Evolutionary conservation across 2,797 vertebrate genomes (phyloP).

Genomic region (Octomys mimax): DNA sequence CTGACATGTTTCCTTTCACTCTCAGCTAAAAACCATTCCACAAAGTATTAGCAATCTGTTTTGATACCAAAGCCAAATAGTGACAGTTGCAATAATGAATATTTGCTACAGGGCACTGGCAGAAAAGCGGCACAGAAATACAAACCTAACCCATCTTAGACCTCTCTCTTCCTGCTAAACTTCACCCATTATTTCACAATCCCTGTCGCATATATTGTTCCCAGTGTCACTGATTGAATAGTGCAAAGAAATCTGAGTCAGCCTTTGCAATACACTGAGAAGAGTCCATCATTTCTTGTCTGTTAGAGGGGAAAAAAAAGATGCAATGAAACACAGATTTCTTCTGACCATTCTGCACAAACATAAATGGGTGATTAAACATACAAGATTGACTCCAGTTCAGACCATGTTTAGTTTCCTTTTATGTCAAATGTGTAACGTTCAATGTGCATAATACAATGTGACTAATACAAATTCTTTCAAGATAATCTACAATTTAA

Average conservation of each 20-base stretch:
- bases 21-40: constrained; percentile 57
- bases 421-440: background rate
- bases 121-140: constrained; percentile 79
- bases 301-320: background rate
- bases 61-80: constrained; percentile 77
- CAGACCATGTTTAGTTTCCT: background rate
- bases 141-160: constrained; percentile 70
- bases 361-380: background rate
- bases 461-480: background rate
- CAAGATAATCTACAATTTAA: background rate
- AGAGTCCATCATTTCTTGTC: constrained; percentile 52
- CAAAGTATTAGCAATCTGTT: constrained; percentile 79
- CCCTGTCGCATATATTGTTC: constrained; percentile 7
- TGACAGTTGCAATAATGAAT: constrained; percentile 85
- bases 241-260: constrained; percentile 78
- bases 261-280: constrained; percentile 48
- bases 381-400: background rate
- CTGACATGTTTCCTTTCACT: constrained; percentile 73
- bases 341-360: background rate
- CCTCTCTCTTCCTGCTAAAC: constrained; percentile 69
- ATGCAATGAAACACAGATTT: background rate
- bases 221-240: constrained; percentile 61
- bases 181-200: constrained; percentile 72
- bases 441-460: background rate
- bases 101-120: constrained; percentile 82